Percentiles rank a stretch among this genome's conserved stretches.
These are phyloP conservation scores for Scomber scombrus DNA, from an alignment of 2,113 vertebrate species.

Conservation along the genomic window DNA sequence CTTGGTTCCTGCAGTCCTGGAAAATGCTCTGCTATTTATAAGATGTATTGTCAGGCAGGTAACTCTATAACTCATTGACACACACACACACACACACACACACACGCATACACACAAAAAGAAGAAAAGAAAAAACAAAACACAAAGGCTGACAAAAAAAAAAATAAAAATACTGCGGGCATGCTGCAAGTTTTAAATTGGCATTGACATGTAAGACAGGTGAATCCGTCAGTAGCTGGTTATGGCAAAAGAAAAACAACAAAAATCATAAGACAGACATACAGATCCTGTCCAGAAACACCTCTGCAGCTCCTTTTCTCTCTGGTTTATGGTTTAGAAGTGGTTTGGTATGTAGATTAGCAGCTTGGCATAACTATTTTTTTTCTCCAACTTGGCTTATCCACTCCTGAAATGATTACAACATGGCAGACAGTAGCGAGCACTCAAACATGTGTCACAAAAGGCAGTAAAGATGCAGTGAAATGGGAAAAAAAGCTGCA, in stretches of 20 bases:
- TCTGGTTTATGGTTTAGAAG: neutral
- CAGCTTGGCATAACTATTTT: too few species aligned
- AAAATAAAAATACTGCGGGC: neutral
- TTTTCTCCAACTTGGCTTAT: neutral
- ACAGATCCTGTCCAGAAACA: neutral
- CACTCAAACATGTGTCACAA: neutral
- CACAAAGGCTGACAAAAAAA: neutral
- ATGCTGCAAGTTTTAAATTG: neutral
- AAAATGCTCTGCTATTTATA: conserved; percentile 37
- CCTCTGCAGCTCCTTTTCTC: neutral
- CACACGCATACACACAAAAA: neutral
- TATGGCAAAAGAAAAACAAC: neutral
- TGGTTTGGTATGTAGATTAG: neutral
- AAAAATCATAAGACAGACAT: too few species aligned
- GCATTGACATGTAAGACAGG: neutral
- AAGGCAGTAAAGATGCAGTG: too few species aligned
- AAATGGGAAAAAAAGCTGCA: too few species aligned
- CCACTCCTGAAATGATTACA: neutral
- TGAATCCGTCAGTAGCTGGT: neutral
- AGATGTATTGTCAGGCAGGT: neutral
- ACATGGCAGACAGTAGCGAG: neutral
- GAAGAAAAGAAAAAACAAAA: neutral
- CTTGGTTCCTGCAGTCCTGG: conserved; percentile 34
- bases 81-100: too few species aligned
- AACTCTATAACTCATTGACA: neutral